Evolutionary conservation across 1,140 invertebrate species (phyloP).

Genomic region (Dysdera silvatica): DNA sequence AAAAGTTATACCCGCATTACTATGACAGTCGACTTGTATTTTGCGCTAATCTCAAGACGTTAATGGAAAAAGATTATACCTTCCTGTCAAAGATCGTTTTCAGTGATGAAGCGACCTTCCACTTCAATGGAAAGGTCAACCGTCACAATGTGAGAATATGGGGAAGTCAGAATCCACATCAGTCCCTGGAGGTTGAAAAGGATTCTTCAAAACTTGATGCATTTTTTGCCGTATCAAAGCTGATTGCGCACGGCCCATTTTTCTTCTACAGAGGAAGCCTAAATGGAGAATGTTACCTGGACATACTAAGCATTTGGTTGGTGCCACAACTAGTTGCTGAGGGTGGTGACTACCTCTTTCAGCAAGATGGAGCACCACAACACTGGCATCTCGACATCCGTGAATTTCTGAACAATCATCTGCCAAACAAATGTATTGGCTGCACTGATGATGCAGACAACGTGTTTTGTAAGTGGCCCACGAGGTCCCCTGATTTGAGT

Average conservation of each 20-base stretch:
- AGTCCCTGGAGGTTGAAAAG: conserved; percentile 1
- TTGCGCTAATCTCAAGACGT: too few relatives aligned
- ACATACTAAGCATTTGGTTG: conserved; percentile 5
- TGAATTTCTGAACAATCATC: not conserved
- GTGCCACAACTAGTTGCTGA: not conserved
- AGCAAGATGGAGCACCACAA: not conserved
- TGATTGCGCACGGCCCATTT: conserved; percentile 3
- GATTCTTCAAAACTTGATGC: conserved; percentile 23
- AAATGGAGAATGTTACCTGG: conserved; percentile 19
- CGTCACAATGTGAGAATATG: conserved; percentile 24
- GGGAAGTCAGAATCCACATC: conserved; percentile 9
- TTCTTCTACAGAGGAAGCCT: conserved; percentile 9
- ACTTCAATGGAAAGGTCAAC: conserved; percentile 15
- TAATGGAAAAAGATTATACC: too few relatives aligned
- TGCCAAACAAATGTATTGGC: not conserved
- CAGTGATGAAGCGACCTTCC: conserved; percentile 17
- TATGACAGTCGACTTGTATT: too few relatives aligned
- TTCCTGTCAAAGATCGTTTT: too few relatives aligned
- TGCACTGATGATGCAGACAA: not conserved
- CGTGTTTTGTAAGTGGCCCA: conserved; percentile 31
- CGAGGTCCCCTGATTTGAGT: conserved; percentile 30
- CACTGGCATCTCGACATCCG: not conserved
- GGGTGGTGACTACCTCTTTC: too few relatives aligned
- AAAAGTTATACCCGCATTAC: too few relatives aligned
- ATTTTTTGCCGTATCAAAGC: not conserved